Percentiles rank a stretch among this genome's conserved stretches.
Conservation (phyloP, 53 echinoderm and acorn worm genomes). For the Crossaster papposus region DNA sequence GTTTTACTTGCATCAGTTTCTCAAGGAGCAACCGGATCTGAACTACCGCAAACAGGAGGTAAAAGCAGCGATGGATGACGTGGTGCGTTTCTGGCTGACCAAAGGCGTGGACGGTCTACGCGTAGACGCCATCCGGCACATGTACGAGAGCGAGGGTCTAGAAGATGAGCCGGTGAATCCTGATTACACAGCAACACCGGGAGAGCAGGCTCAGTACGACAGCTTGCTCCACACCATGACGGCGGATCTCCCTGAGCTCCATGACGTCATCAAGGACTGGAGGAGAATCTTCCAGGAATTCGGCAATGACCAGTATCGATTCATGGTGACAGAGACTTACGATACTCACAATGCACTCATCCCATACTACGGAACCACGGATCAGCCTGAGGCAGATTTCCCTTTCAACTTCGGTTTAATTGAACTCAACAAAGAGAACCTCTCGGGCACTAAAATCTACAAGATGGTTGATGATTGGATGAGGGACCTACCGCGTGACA, state of each 20-base stretch:
- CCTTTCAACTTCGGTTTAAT: slow-evolving; percentile 88
- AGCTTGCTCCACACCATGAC: slow-evolving; percentile 82
- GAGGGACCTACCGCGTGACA: slow-evolving; percentile 60
- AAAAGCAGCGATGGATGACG: slow-evolving; percentile 65
- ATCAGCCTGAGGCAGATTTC: slow-evolving; percentile 78
- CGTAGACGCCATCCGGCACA: slow-evolving; percentile 57
- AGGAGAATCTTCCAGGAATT: slow-evolving; percentile 44
- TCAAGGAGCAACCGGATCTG: slow-evolving; percentile 87
- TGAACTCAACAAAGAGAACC: slow-evolving; percentile 50
- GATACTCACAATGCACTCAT: slow-evolving; percentile 62
- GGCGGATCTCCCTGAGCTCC: slow-evolving; percentile 70
- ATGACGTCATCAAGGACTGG: slow-evolving; percentile 73
- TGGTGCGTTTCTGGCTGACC: slow-evolving; percentile 55
- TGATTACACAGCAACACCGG: slow-evolving; percentile 37
- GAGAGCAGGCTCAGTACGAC: slow-evolving; percentile 71
- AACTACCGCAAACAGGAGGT: slow-evolving; percentile 73
- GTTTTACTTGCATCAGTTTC: slow-evolving; percentile 85
- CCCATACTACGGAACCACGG: slow-evolving; percentile 79
- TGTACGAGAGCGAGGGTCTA: slow-evolving; percentile 50
- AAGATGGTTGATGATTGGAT: slow-evolving; percentile 65
- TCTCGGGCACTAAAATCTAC: slow-evolving; percentile 70
- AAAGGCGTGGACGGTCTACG: slow-evolving; percentile 64
- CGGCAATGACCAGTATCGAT: slow-evolving; percentile 45
- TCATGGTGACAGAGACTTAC: slow-evolving; percentile 85
- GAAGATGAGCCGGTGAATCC: slow-evolving; percentile 55